Evolutionary conservation across 2,888 invertebrate species (phyloP), one percentile per base, ranked within the genome.

Genomic region (Caenorhabditis japonica): DNA sequence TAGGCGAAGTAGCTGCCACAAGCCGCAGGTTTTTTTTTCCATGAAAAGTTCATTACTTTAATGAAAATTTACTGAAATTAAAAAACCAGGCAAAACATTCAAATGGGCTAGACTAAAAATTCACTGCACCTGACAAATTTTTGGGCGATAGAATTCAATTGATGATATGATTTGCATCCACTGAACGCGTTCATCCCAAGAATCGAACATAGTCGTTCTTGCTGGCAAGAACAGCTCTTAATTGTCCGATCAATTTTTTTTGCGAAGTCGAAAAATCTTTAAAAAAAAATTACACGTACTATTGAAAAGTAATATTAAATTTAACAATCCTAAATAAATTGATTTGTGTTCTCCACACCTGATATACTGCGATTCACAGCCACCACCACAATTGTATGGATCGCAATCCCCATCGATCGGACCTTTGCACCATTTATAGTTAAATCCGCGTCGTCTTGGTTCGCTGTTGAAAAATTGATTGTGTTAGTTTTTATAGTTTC

Each of bases 121-220:
- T n/a, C n/a, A n/a, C n/a, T n/a, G n/a, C n/a, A 62, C 59, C 80
- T 59, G 33, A 76, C 70, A 30, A 71, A 66, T 30, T 73, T 66
- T 56, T 81, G 81, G n/a, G 53, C 79, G 5, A 68, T 38, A 0
- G 77, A 72, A 33, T 72, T 70, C 39, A 81, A 33, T 8, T 60
- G 43, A 52, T 71, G 38, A 58, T 81, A 81, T 8, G 77, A 56
- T 30, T 71, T 66, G 53, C 81, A 81, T 49, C 81, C 79, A 23
- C 59, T 59, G 39, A 68, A 69, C 4, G 77, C 71, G 41, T 74
- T 58, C 68, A 80, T 76, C 51, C 80, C 80, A 4, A 77, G 55
- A 17, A 79, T 66, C n/a, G 76, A 74, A 36, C 81, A 81, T 1
- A 76, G 58, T 21, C 72, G 36, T 27, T 76, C 77, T 58, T 76